Base-by-base conservation (phyloP, 2,888 invertebrate genomes). In the Yponomeuta malinellus region DNA sequence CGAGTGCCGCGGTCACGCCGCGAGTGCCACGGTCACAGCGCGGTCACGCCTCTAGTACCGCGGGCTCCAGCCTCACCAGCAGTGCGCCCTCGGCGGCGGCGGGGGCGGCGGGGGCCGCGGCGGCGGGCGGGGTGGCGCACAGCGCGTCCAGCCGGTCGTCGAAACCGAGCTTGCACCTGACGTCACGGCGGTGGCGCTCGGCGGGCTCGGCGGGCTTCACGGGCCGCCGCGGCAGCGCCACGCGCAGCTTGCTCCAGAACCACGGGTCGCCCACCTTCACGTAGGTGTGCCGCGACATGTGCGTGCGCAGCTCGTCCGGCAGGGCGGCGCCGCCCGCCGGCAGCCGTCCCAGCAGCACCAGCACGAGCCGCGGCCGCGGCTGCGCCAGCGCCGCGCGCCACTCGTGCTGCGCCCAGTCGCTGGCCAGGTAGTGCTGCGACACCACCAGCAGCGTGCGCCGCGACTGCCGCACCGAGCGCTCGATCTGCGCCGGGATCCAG, bases 331-430 rank as follows among this genome's bases (percentile, higher is more conserved):
- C 10, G 70, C 37, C 67, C 15, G 71, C 69, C 66, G 29, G 48
- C 15, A 71, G 70, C 63, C 23, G 43, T 8, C 63, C 48, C 63
- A 70, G 64, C 10, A 71, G 69, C 63, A 73, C 48, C 66, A 73
- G 72, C 12, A 73, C 63, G 29, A 70, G 66, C 33, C 10, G 66
- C n/a, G 10, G 37, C 31, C 37, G 59, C 15, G 69, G 15, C 37
- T 43, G 73, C 68, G 69, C 67, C 63, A 71, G 96, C 84, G 0
- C 96, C 95, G 76, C 94, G 93, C n/a, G 92, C 43, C 71, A 72
- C 92, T 79, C 96, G 95, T 0, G 96, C 96, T 0, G 94, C 93
- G 79, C 95, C 94, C 10, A 94, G 93, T 2, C 96, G 96, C 0
- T 67, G 48, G 10, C 31, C 63, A 68, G 65, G 64, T 66, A 73